Evolutionary conservation across 2,888 invertebrate genomes (phyloP).

Genomic region (Stenodema calcarata): DNA sequence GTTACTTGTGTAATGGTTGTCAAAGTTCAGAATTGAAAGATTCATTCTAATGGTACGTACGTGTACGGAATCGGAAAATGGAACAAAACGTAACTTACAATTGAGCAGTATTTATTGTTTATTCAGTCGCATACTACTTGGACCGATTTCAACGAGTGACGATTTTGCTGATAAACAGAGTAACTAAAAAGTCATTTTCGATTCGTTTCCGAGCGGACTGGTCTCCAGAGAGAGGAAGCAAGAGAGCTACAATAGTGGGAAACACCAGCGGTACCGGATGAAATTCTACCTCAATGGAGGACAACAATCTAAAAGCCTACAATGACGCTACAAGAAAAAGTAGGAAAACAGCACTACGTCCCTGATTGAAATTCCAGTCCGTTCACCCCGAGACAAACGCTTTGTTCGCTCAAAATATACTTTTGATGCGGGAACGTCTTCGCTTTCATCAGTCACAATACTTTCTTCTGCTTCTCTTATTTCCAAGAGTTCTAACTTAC

Average conservation of each 20-base stretch:
- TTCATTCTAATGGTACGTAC: too few relatives aligned
- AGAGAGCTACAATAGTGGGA: neutral
- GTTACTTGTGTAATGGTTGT: too few relatives aligned
- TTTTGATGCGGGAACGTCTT: neutral
- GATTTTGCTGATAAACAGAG: too few relatives aligned
- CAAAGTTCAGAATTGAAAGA: too few relatives aligned
- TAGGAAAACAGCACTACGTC: neutral
- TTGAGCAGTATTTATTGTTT: too few relatives aligned
- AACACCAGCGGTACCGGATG: neutral
- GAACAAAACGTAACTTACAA: too few relatives aligned
- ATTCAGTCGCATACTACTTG: too few relatives aligned
- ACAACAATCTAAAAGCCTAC: neutral
- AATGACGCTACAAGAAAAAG: neutral
- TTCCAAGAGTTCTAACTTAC: neutral
- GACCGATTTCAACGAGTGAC: too few relatives aligned
- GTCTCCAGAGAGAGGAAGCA: neutral
- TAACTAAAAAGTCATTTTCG: neutral
- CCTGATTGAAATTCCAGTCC: constrained; percentile 9
- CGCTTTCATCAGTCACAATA: neutral
- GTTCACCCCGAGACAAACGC: neutral
- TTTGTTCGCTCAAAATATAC: neutral
- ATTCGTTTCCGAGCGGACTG: neutral
- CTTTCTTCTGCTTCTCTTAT: neutral
- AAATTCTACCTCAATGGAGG: neutral
- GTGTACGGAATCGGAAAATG: too few relatives aligned